These are phyloP conservation scores for Paralichthys olivaceus DNA, from an alignment of 2,113 vertebrate genomes.

Conservation along the genomic window DNA sequence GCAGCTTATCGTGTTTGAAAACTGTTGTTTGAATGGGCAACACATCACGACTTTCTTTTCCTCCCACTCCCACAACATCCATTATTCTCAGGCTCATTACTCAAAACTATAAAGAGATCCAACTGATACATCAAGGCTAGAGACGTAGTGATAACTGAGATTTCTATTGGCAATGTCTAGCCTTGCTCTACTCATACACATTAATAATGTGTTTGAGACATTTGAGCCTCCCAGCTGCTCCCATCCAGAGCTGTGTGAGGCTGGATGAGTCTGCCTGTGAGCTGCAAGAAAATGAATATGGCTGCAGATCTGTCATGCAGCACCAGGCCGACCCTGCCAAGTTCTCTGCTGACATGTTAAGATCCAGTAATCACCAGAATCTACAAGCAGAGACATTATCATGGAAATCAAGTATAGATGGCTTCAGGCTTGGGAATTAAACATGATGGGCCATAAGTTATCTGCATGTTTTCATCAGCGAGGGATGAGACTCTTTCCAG, in stretches of 20 bases:
- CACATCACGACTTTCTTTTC: slow-evolving; percentile 13
- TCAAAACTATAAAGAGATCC: slow-evolving; percentile 65
- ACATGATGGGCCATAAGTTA: slow-evolving; percentile 26
- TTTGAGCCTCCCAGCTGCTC: slow-evolving; percentile 66
- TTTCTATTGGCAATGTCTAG: slow-evolving; percentile 52
- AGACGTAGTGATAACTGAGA: slow-evolving; percentile 32
- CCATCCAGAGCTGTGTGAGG: slow-evolving; percentile 38
- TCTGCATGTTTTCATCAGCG: slow-evolving; percentile 20
- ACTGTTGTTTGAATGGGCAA: slow-evolving; percentile 57
- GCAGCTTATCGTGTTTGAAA: slow-evolving; percentile 53
- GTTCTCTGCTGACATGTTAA: slow-evolving; percentile 44
- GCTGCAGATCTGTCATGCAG: slow-evolving; percentile 47
- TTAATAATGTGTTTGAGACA: slow-evolving; percentile 65
- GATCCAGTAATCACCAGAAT: slow-evolving; percentile 41
- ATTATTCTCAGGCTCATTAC: slow-evolving; percentile 54
- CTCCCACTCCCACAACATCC: slow-evolving; percentile 15
- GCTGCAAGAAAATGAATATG: slow-evolving; percentile 50
- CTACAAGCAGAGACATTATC: slow-evolving; percentile 33
- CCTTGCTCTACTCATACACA: slow-evolving; percentile 50
- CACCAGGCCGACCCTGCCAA: slow-evolving; percentile 38
- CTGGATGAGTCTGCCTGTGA: slow-evolving; percentile 57
- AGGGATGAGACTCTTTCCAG: slow-evolving; percentile 5
- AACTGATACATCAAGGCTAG: slow-evolving; percentile 52
- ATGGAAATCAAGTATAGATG: slow-evolving; percentile 15
- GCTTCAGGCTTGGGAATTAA: slow-evolving; percentile 14